Evolutionary conservation across 2,113 vertebrate genomes (phyloP).

Genomic region (Hippocampus mohnikei): DNA sequence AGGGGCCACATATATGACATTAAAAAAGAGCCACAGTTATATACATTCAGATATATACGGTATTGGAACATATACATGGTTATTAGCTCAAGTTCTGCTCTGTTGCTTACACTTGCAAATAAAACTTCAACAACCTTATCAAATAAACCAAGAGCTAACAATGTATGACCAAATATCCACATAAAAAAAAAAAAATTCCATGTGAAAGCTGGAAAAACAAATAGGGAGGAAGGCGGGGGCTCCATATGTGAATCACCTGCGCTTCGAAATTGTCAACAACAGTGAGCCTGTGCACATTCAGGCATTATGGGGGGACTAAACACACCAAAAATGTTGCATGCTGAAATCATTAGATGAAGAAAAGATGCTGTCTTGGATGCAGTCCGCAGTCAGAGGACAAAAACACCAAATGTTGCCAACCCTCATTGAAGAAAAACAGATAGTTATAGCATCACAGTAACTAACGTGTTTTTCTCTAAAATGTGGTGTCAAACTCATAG

Average conservation of each 20-base stretch:
- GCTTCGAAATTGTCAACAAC: neutral
- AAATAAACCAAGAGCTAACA: neutral
- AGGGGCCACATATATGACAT: constrained; percentile 20
- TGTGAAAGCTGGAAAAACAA: constrained; percentile 10
- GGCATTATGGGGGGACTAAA: neutral
- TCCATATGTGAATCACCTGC: neutral
- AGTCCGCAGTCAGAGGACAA: neutral
- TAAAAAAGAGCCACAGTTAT: constrained; percentile 22
- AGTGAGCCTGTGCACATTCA: neutral
- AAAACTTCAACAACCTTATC: neutral
- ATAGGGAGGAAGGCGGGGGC: neutral
- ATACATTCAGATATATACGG: neutral
- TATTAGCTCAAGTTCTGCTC: neutral
- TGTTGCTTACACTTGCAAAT: neutral
- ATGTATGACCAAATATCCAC: neutral
- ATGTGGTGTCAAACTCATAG: no score
- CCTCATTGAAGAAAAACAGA: neutral
- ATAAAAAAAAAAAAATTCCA: neutral
- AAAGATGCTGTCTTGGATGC: neutral
- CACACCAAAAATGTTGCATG: neutral
- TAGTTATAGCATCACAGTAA: no score
- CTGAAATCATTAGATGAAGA: neutral
- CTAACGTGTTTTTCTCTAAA: no score
- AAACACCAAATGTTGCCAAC: neutral
- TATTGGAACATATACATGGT: neutral